These are phyloP conservation scores for Pheosia tremula DNA, from an alignment of 2,888 invertebrate genomes.

Conservation along the genomic window DNA sequence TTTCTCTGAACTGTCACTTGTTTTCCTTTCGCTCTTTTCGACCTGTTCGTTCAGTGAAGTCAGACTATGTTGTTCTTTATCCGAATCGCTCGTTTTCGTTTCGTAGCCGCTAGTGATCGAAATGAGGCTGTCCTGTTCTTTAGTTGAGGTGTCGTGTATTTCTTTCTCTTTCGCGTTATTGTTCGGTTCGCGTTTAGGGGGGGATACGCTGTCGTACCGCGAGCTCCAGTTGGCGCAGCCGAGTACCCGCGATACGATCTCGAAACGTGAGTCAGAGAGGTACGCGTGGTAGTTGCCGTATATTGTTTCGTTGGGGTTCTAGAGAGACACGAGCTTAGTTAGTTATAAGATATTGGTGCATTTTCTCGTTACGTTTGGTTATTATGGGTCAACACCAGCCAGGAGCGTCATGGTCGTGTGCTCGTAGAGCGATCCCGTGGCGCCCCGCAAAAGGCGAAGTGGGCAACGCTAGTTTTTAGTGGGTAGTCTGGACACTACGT, in stretches of 20 bases:
- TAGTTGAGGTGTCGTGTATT: constrained; percentile 50
- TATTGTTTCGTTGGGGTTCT: constrained; percentile 86
- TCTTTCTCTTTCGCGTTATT: constrained; percentile 71
- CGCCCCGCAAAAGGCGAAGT: no score
- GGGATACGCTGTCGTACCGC: constrained; percentile 88
- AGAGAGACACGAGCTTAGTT: constrained; percentile 25
- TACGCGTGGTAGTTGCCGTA: constrained; percentile 94
- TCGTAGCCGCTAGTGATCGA: constrained; percentile 79
- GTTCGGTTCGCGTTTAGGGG: constrained; percentile 68
- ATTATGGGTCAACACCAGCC: no score
- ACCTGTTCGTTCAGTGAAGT: constrained; percentile 33
- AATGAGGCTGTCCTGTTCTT: constrained; percentile 75
- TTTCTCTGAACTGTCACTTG: constrained; percentile 56
- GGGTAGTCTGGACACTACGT: no score
- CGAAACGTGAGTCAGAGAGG: constrained; percentile 92
- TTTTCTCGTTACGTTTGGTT: no score
- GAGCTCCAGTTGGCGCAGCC: constrained; percentile 93
- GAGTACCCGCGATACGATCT: constrained; percentile 89
- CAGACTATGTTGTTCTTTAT: constrained; percentile 43
- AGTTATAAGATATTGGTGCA: background rate
- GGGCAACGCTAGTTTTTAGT: no score
- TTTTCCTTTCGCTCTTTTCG: constrained; percentile 16
- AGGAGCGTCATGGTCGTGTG: no score
- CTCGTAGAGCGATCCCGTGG: no score
- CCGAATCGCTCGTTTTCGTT: constrained; percentile 59